Evolutionary conservation across 1,140 invertebrate genomes (phyloP).

Genomic region (Anadara kagoshimensis): DNA sequence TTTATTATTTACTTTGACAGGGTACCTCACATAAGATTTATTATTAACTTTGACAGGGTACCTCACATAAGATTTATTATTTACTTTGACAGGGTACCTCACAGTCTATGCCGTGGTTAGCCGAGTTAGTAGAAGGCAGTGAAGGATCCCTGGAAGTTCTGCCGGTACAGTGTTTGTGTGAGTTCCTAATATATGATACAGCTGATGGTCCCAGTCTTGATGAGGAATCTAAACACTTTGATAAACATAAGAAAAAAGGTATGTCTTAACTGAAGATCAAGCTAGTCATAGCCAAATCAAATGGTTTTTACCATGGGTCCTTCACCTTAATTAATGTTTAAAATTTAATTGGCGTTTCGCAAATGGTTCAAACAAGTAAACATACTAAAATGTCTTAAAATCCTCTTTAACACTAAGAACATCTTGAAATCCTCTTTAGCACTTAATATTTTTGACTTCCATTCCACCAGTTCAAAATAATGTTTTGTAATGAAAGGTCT

Average conservation of each 20-base stretch:
- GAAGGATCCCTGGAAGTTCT: constrained; percentile 90
- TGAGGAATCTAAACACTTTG: constrained; percentile 61
- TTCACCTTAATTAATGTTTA: too few relatives aligned
- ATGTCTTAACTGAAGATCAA: not conserved
- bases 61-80: not conserved
- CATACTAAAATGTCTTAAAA: too few relatives aligned
- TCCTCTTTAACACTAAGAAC: too few relatives aligned
- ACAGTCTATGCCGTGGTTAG: constrained; percentile 97
- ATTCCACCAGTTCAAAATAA: too few relatives aligned
- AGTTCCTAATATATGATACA: constrained; percentile 88
- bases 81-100: constrained; percentile 78
- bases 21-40: not conserved
- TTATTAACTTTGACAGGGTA: not conserved
- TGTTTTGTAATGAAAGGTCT: too few relatives aligned
- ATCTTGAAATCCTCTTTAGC: too few relatives aligned
- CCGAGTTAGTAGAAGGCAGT: constrained; percentile 93
- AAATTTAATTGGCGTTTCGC: too few relatives aligned
- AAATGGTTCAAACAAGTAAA: too few relatives aligned
- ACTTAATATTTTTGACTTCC: too few relatives aligned
- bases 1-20: too few relatives aligned
- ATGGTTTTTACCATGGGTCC: too few relatives aligned
- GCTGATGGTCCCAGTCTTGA: constrained; percentile 43
- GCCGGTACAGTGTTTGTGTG: constrained; percentile 96
- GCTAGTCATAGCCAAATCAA: too few relatives aligned
- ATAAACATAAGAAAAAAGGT: constrained; percentile 69